Evolutionary conservation across 2,113 vertebrate genomes (phyloP).

Genomic region (Nyctereutes procyonoides): DNA sequence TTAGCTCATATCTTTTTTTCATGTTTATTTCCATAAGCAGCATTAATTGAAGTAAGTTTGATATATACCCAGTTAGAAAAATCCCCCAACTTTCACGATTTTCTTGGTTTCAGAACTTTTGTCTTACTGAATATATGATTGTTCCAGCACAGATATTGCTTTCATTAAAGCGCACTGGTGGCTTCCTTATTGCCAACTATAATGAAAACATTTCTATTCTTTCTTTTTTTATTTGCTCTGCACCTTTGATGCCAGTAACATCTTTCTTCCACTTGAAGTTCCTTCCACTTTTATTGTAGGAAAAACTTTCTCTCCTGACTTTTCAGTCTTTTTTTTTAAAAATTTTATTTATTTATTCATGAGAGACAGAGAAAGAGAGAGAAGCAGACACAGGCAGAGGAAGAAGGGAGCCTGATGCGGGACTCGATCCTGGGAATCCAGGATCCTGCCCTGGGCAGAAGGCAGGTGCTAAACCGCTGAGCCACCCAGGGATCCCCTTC

Average conservation of each 20-base stretch:
- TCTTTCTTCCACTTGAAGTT: background rate
- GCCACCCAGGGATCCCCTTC: background rate
- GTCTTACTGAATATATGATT: background rate
- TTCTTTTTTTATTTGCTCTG: background rate
- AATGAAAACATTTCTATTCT: background rate
- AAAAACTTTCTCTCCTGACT: background rate
- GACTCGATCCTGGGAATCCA: no score
- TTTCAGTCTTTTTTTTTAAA: background rate
- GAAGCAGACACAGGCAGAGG: no score
- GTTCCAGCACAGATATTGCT: background rate
- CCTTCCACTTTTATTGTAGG: background rate
- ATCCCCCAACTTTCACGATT: background rate
- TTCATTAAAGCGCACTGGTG: background rate
- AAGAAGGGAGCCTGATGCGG: no score
- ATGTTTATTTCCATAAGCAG: background rate
- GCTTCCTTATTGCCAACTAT: background rate
- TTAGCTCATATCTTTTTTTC: background rate
- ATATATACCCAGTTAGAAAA: background rate
- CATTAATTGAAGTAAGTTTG: background rate
- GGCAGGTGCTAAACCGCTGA: no score
- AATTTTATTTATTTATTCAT: no score
- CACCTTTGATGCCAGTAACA: background rate
- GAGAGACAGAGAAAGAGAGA: no score
- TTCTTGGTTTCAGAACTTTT: constrained; percentile 19
- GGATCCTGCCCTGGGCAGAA: no score